Percentiles rank a stretch among this genome's conserved stretches.
These are phyloP conservation scores for Mola mola DNA, from an alignment of 2,113 vertebrate genomes.

Conservation along the genomic window DNA sequence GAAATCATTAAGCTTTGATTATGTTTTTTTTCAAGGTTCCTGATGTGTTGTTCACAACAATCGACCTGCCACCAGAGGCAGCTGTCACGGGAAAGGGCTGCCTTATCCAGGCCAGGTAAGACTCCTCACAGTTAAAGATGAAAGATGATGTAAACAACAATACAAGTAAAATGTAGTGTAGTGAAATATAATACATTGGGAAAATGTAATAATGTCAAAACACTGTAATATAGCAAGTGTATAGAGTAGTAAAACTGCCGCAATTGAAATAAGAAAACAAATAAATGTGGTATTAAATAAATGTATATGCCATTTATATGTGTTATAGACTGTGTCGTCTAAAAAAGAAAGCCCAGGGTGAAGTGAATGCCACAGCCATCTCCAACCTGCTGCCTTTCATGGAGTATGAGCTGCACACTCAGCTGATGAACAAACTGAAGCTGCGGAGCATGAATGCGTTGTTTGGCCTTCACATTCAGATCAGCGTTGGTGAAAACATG, in stretches of 20 bases:
- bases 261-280: too few relatives aligned
- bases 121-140: conserved; percentile 2
- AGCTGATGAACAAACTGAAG: conserved; percentile 98
- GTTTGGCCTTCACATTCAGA: conserved; percentile 95
- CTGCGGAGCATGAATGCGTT: conserved; percentile 96
- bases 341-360: conserved; percentile 97
- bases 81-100: conserved; percentile 91
- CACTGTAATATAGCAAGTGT: too few relatives aligned
- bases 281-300: too few relatives aligned
- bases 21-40: conserved; percentile 82
- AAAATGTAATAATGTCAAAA: too few relatives aligned
- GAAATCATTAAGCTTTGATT: background rate
- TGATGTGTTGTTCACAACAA: conserved; percentile 94
- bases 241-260: too few relatives aligned
- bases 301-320: too few relatives aligned
- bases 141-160: background rate
- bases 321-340: conserved; percentile 89
- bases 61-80: conserved; percentile 88
- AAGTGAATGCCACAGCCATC: conserved; percentile 94
- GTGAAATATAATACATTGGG: too few relatives aligned
- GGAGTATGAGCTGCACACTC: conserved; percentile 98
- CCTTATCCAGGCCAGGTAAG: conserved; percentile 93
- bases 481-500: conserved; percentile 97
- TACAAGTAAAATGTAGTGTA: too few relatives aligned
- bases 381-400: conserved; percentile 97